Evolutionary conservation across 2,113 vertebrate species (phyloP).

Genomic region (Pteropus alecto): DNA sequence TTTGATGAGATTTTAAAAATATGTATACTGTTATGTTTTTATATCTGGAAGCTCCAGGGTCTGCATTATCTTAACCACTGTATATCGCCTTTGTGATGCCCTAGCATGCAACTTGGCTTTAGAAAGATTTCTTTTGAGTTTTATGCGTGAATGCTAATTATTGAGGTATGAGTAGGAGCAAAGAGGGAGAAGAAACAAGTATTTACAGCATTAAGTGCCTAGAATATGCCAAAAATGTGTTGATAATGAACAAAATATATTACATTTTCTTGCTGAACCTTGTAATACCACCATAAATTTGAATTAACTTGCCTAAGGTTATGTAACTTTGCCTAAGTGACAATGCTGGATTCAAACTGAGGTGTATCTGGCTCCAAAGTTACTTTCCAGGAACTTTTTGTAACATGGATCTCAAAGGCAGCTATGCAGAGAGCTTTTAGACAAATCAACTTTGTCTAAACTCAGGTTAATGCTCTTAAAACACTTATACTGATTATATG

Average conservation of each 20-base stretch:
- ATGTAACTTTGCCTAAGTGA: not conserved
- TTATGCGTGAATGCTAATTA: slow-evolving; percentile 24
- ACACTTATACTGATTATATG: not conserved
- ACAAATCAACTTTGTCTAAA: not conserved
- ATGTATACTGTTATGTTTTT: not conserved
- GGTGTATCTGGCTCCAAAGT: not conserved
- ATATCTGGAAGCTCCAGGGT: not conserved
- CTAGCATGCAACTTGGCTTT: not conserved
- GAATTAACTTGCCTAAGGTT: not conserved
- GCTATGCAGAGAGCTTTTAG: not conserved
- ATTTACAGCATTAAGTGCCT: not conserved
- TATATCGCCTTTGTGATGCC: not conserved
- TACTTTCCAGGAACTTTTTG: not conserved
- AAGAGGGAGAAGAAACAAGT: not conserved
- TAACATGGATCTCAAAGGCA: not conserved
- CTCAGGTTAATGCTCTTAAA: not conserved
- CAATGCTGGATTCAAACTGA: not conserved
- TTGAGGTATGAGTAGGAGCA: slow-evolving; percentile 5
- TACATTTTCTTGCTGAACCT: slow-evolving; percentile 21
- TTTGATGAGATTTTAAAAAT: slow-evolving; percentile 30
- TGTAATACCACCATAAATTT: not conserved
- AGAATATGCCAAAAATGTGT: not conserved
- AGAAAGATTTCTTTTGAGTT: slow-evolving; percentile 20
- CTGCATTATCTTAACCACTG: not conserved
- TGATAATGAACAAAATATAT: not conserved